Conservation (phyloP, 2,113 vertebrate genomes). For the Erythrocercus mccallii region DNA sequence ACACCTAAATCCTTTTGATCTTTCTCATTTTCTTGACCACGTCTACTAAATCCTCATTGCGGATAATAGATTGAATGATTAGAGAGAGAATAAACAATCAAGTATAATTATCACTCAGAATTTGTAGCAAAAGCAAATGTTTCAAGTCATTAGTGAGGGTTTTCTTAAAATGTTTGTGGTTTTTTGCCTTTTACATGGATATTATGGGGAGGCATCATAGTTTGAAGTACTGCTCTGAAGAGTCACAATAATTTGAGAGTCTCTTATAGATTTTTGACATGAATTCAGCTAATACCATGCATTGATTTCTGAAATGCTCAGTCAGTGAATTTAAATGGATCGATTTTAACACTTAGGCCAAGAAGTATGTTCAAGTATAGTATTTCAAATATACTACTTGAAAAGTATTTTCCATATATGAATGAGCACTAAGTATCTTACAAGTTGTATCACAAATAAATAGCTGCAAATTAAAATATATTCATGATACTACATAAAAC, state of each 20-base stretch:
- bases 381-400: background rate
- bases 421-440: background rate
- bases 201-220: background rate
- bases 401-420: background rate
- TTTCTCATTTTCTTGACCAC: background rate
- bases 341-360: background rate
- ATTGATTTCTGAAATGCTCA: background rate
- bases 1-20: background rate
- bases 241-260: background rate
- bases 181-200: background rate
- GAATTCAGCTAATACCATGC: background rate
- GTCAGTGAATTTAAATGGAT: background rate
- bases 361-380: background rate
- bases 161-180: accelerated
- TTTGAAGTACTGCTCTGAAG: background rate
- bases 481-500: background rate
- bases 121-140: background rate
- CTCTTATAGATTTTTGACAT: background rate
- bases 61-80: background rate
- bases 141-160: background rate
- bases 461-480: background rate
- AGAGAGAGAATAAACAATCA: background rate
- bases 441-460: background rate
- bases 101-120: background rate
- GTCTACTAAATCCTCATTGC: background rate